phyloP scores from a whole-genome alignment of 2,797 vertebrate genomes.

The Meriones psammophilus region DNA sequence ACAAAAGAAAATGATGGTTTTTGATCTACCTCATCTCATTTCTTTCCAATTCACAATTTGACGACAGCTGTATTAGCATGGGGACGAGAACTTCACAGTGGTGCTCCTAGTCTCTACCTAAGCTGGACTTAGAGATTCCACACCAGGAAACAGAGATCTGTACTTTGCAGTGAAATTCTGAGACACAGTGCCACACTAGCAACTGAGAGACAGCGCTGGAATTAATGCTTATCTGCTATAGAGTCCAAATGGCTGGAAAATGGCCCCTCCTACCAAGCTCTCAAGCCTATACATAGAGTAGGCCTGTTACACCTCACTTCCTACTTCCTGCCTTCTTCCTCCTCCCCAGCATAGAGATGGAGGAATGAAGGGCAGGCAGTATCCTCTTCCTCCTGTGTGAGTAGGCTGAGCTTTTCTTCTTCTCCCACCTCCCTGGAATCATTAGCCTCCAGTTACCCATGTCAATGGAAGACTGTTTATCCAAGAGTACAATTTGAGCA shows the following conservation, averaged over 20 bases:
- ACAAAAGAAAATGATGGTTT: background rate
- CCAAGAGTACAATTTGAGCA: background rate
- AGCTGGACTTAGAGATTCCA: background rate
- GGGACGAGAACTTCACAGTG: background rate
- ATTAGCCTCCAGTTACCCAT: background rate
- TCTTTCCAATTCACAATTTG: background rate
- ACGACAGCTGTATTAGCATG: background rate
- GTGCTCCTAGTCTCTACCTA: fast-evolving
- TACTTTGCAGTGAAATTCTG: background rate
- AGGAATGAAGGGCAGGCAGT: background rate
- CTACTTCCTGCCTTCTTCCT: background rate
- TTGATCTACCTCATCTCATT: background rate
- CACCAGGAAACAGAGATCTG: background rate
- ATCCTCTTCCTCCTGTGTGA: too few relatives aligned
- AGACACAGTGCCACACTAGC: background rate
- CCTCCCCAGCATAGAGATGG: background rate
- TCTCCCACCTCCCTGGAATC: background rate
- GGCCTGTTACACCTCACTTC: background rate
- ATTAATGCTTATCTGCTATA: background rate
- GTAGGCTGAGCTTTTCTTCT: background rate
- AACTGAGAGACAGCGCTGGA: background rate
- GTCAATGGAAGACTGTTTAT: background rate
- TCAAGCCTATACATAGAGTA: background rate
- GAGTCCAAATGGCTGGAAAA: background rate
- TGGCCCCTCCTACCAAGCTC: background rate